Evolutionary conservation across 2,113 vertebrate genomes (phyloP).

Genomic region (Seriola quinqueradiata): DNA sequence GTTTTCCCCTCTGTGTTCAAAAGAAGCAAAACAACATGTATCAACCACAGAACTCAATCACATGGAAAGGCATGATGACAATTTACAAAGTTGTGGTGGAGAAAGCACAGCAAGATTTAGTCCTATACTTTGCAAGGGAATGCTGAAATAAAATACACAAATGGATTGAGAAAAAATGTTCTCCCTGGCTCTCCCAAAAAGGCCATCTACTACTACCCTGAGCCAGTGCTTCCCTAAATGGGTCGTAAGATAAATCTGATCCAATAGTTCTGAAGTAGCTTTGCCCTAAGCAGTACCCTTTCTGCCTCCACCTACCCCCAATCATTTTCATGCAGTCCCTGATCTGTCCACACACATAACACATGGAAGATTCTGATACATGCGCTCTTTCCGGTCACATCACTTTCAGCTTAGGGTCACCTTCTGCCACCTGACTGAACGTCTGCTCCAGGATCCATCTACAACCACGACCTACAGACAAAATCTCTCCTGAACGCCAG

Average conservation of each 20-base stretch:
- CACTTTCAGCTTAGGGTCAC: constrained; percentile 38
- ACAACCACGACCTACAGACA: neutral
- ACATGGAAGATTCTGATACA: neutral
- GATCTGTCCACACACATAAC: constrained; percentile 28
- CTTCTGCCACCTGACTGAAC: constrained; percentile 23
- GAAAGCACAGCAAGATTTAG: too few species aligned
- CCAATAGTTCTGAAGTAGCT: neutral
- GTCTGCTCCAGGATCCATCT: constrained; percentile 27
- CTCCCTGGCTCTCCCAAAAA: neutral
- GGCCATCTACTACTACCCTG: too few species aligned
- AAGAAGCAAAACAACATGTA: too few species aligned
- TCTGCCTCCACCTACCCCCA: constrained; percentile 6
- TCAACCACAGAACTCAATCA: too few species aligned
- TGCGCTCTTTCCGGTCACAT: constrained; percentile 20
- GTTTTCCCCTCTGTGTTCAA: too few species aligned
- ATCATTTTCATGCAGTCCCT: constrained; percentile 4
- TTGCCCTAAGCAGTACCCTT: neutral
- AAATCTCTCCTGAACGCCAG: neutral
- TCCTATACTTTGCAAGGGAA: neutral
- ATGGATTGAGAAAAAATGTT: neutral
- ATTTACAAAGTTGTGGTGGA: too few species aligned
- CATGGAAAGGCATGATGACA: too few species aligned
- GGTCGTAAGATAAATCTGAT: too few species aligned
- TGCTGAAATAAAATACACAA: neutral
- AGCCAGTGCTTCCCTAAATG: too few species aligned